These are phyloP conservation scores for Semotilus atromaculatus DNA, from an alignment of 2,797 vertebrate genomes.

Conservation along the genomic window DNA sequence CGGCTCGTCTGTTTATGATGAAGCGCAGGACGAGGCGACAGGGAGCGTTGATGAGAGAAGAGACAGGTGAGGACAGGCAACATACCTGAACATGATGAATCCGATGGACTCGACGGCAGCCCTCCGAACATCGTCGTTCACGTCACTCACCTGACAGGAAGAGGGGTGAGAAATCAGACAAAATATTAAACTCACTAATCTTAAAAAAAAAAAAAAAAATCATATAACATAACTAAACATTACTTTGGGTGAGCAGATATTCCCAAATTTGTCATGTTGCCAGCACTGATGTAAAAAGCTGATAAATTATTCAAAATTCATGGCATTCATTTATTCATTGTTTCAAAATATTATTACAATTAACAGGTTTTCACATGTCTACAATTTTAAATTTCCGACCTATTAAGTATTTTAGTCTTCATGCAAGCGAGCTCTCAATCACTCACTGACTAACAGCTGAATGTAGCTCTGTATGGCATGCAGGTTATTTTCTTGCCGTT, in stretches of 20 bases:
- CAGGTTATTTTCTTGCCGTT: neutral
- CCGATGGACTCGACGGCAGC: constrained; percentile 99
- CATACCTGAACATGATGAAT: constrained; percentile 98
- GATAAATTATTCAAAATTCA: neutral
- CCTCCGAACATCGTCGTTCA: constrained; percentile 96
- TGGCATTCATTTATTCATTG: neutral
- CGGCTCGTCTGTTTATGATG: constrained; percentile 16
- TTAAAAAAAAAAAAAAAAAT: no score
- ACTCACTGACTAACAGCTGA: neutral
- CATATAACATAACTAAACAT: neutral
- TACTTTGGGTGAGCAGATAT: neutral
- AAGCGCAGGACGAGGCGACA: constrained; percentile 9
- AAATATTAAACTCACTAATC: neutral
- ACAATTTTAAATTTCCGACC: neutral
- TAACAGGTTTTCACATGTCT: neutral
- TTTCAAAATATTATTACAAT: no score
- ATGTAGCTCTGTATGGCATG: neutral
- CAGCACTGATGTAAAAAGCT: neutral
- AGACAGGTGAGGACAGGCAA: constrained; percentile 6
- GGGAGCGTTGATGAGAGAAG: neutral
- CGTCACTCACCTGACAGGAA: constrained; percentile 90
- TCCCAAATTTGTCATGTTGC: neutral
- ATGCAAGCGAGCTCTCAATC: neutral
- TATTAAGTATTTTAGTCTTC: neutral
- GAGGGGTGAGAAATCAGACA: constrained; percentile 29